phyloP scores from a whole-genome alignment of 2,888 invertebrate genomes.

The Trachelus troglodyta region DNA sequence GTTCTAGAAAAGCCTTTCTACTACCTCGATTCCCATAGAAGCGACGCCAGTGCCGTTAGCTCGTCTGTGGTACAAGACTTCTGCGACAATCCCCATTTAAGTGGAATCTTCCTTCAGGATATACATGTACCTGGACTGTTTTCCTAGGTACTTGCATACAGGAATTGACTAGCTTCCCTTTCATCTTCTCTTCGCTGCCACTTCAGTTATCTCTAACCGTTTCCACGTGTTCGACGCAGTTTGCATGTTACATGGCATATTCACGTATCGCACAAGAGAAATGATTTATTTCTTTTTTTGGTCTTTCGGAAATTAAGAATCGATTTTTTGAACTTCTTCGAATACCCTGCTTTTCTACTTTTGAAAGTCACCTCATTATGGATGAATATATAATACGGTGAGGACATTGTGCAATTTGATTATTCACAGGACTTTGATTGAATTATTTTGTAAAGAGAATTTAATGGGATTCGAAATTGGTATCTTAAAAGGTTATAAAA shows the following conservation, averaged over 20 bases:
- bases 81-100: slow-evolving; percentile 13
- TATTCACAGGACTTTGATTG: not conserved
- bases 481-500: not conserved
- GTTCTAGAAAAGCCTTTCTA: slow-evolving; percentile 35
- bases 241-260: not conserved
- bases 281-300: not conserved
- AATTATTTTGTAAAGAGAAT: not conserved
- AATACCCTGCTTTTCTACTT: not conserved
- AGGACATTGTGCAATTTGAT: not conserved
- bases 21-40: slow-evolving; percentile 30
- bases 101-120: slow-evolving; percentile 2
- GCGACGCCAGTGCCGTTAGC: slow-evolving; percentile 12
- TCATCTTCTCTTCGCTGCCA: not conserved
- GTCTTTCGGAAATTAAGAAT: not conserved
- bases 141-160: not conserved
- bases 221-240: not conserved
- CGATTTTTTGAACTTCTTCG: not conserved
- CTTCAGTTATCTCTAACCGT: not conserved
- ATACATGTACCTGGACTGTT: not conserved
- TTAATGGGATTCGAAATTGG: not conserved
- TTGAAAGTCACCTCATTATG: not conserved
- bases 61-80: not conserved
- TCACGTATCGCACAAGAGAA: no score
- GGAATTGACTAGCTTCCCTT: not conserved
- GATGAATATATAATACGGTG: not conserved